These are phyloP conservation scores for Oscheius onirici DNA, from an alignment of 2,888 invertebrate species.

Conservation along the genomic window DNA sequence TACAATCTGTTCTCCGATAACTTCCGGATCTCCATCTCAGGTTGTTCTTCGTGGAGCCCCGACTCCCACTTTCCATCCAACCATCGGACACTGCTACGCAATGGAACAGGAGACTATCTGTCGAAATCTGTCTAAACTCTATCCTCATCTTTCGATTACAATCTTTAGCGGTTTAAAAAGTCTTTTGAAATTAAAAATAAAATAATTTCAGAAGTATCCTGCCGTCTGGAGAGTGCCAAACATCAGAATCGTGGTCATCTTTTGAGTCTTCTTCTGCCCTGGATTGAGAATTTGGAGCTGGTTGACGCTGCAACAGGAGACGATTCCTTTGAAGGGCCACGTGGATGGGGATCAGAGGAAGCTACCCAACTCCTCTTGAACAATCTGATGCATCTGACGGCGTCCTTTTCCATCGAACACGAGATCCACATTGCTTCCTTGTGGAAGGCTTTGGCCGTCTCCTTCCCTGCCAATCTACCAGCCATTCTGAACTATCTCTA, in stretches of 20 bases:
- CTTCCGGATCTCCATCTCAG: conserved; percentile 15
- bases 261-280: conserved; percentile 90
- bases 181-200: not conserved
- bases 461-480: conserved; percentile 96
- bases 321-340: conserved; percentile 63
- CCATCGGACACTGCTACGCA: conserved; percentile 77
- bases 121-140: conserved; percentile 88
- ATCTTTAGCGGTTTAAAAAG: conserved; percentile 91
- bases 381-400: conserved; percentile 94
- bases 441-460: conserved; percentile 93
- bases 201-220: conserved; percentile 86
- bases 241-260: conserved; percentile 90
- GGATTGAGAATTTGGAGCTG: conserved; percentile 97
- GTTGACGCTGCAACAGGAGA: conserved; percentile 78
- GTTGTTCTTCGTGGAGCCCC: conserved; percentile 5
- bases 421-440: conserved; percentile 93
- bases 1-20: conserved; percentile 23
- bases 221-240: conserved; percentile 92
- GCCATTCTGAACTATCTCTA: conserved; percentile 94
- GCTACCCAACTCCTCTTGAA: conserved; percentile 99
- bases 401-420: conserved; percentile 91
- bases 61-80: not conserved
- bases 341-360: conserved; percentile 95
- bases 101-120: conserved; percentile 88
- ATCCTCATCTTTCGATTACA: conserved; percentile 97